Evolutionary conservation across 1,140 invertebrate species (phyloP).

Genomic region (Orussus abietinus): DNA sequence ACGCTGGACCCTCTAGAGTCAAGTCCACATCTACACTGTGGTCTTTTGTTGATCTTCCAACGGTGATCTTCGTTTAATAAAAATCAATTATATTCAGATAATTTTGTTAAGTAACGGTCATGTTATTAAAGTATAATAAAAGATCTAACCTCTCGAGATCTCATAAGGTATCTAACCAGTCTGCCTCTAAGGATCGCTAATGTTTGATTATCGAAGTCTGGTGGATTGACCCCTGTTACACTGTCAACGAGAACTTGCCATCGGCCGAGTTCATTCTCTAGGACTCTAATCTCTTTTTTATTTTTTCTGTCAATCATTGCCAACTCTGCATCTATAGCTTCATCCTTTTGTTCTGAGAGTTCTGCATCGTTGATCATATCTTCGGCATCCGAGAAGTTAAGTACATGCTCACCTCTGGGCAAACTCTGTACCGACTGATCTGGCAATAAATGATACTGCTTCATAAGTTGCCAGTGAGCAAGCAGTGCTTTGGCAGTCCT

Average conservation of each 20-base stretch:
- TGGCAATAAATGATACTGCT: constrained; percentile 87
- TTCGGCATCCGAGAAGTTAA: constrained; percentile 91
- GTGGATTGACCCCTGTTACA: constrained; percentile 73
- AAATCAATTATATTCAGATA: too few relatives aligned
- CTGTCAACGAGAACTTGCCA: constrained; percentile 94
- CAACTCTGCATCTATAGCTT: constrained; percentile 67
- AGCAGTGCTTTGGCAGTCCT: constrained; percentile 82
- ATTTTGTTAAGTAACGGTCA: constrained; percentile 5
- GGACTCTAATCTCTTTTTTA: constrained; percentile 78
- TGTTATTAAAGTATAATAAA: constrained; percentile 8
- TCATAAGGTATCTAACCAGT: constrained; percentile 90
- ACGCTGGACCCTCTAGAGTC: constrained; percentile 83
- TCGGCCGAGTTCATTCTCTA: constrained; percentile 85
- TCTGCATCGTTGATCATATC: constrained; percentile 84
- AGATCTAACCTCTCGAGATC: constrained; percentile 78
- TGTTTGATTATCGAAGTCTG: constrained; percentile 87
- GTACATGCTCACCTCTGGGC: constrained; percentile 63
- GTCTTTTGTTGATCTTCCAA: constrained; percentile 86
- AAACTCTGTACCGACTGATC: constrained; percentile 77
- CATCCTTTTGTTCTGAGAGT: constrained; percentile 74
- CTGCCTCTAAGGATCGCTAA: constrained; percentile 89
- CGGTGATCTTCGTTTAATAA: constrained; percentile 89
- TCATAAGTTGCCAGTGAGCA: constrained; percentile 89
- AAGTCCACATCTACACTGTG: constrained; percentile 92
- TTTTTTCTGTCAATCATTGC: constrained; percentile 64